Evolutionary conservation across 2,888 invertebrate species (phyloP).

Genomic region (Ophion costatus): DNA sequence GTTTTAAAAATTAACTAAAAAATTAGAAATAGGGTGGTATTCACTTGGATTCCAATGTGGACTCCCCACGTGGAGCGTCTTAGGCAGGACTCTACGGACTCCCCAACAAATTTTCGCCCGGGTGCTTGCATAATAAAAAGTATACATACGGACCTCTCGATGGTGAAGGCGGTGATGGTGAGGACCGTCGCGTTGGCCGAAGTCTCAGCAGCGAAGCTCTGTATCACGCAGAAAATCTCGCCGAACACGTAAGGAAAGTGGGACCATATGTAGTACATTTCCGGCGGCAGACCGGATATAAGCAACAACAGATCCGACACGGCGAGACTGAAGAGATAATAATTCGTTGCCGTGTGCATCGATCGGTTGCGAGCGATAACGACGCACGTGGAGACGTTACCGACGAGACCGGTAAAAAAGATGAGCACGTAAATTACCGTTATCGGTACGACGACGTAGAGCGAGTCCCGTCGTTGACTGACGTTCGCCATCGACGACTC

Average conservation of each 20-base stretch:
- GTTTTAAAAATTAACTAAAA: too few relatives aligned
- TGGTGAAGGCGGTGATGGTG: constrained; percentile 94
- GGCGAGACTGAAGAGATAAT: constrained; percentile 92
- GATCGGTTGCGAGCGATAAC: constrained; percentile 91
- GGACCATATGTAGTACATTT: constrained; percentile 91
- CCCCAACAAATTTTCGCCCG: too few relatives aligned
- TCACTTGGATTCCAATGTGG: too few relatives aligned
- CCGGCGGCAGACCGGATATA: constrained; percentile 91
- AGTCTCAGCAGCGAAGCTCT: constrained; percentile 93
- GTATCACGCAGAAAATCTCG: constrained; percentile 89
- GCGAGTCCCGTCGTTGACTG: constrained; percentile 83
- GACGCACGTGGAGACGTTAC: constrained; percentile 91
- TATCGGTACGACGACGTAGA: constrained; percentile 88
- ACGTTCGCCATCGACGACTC: constrained; percentile 34
- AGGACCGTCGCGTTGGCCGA: constrained; percentile 93
- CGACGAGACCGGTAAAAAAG: constrained; percentile 90
- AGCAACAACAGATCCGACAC: constrained; percentile 91
- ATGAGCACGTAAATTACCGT: constrained; percentile 89
- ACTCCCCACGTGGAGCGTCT: too few relatives aligned
- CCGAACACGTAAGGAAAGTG: constrained; percentile 90
- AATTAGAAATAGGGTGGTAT: too few relatives aligned
- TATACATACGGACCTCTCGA: constrained; percentile 87
- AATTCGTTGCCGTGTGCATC: constrained; percentile 94
- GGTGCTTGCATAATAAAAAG: constrained; percentile 7
- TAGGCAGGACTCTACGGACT: too few relatives aligned